phyloP scores from a whole-genome alignment of 2,797 vertebrate genomes.

The Eleutherodactylus coqui region DNA sequence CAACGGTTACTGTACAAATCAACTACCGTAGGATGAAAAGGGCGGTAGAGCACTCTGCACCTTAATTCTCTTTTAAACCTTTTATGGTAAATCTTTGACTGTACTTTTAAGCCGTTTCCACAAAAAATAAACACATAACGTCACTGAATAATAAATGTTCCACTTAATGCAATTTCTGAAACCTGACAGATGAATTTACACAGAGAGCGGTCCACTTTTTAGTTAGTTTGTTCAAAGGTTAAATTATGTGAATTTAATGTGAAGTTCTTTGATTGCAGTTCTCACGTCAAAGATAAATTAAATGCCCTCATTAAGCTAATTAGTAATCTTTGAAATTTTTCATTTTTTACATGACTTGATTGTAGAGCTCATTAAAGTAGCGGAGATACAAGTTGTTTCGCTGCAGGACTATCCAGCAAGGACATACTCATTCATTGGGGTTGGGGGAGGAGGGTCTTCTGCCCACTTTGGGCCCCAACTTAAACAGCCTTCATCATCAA shows the following conservation, averaged over 20 bases:
- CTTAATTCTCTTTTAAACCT: neutral
- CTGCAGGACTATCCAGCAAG: neutral
- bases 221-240: slow-evolving; percentile 13
- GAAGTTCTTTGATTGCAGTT: slow-evolving; percentile 50
- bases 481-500: neutral
- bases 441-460: neutral
- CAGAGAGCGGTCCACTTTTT: slow-evolving; percentile 18
- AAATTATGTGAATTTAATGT: slow-evolving; percentile 40
- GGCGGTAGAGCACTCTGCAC: neutral
- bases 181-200: slow-evolving; percentile 5
- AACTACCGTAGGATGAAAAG: neutral
- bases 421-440: neutral
- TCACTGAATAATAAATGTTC: neutral
- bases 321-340: slow-evolving; percentile 45
- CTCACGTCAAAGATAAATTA: slow-evolving; percentile 43
- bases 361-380: slow-evolving; percentile 41
- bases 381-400: slow-evolving; percentile 1
- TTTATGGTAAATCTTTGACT: neutral
- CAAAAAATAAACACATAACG: neutral
- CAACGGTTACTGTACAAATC: neutral
- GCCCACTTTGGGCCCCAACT: neutral
- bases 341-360: slow-evolving; percentile 39
- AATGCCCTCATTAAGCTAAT: slow-evolving; percentile 53
- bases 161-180: neutral
- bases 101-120: neutral